Evolutionary conservation across 2,113 vertebrate genomes (phyloP).

Genomic region (Todiramphus chloris): DNA sequence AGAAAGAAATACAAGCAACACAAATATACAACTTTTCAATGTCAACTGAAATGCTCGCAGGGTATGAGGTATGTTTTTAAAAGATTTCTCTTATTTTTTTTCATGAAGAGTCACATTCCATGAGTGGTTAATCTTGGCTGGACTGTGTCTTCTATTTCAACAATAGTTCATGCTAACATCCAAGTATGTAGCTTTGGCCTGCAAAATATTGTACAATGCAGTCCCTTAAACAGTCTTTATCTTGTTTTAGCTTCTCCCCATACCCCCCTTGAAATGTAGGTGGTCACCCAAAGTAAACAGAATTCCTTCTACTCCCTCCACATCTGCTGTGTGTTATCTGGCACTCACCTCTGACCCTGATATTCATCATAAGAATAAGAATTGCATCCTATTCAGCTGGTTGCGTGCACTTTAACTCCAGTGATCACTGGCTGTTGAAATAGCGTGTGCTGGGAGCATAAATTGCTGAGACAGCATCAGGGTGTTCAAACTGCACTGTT

Average conservation of each 20-base stretch:
- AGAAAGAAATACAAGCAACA: background rate
- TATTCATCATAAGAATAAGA: slow-evolving; percentile 65
- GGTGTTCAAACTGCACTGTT: background rate
- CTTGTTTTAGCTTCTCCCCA: background rate
- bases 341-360: slow-evolving; percentile 55
- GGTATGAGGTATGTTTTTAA: background rate
- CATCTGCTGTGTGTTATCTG: slow-evolving; percentile 57
- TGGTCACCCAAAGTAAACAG: slow-evolving; percentile 58
- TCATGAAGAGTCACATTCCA: background rate
- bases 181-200: background rate
- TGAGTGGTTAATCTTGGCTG: background rate
- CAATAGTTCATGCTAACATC: background rate
- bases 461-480: background rate
- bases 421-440: slow-evolving; percentile 13
- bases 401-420: slow-evolving; percentile 44
- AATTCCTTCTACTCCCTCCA: slow-evolving; percentile 59
- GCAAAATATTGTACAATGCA: background rate
- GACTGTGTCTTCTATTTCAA: background rate
- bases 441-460: slow-evolving; percentile 23
- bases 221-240: background rate
- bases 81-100: background rate
- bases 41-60: background rate
- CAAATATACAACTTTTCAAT: background rate
- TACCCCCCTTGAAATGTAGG: background rate
- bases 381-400: slow-evolving; percentile 43